Evolutionary conservation across 2,888 invertebrate genomes (phyloP), one percentile per base, ranked within the genome.

Genomic region (Orthosia gracilis): DNA sequence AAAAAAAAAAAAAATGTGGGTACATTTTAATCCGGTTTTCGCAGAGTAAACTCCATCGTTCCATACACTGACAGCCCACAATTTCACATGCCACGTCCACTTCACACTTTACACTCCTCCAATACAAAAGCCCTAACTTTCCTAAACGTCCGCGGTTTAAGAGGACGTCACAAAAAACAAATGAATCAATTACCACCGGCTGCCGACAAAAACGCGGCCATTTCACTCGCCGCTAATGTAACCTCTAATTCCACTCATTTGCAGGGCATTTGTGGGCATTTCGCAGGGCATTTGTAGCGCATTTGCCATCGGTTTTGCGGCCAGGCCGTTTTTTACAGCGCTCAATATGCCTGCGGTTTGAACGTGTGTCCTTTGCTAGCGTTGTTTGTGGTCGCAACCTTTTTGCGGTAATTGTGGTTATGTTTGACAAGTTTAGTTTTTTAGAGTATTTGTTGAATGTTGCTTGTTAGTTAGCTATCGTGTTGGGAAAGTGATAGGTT

Each of bases 241-340:
- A 73, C 78, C 80, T 85, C 84, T 88, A 88, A 88, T 88, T 88
- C 83, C 80, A 79, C 88, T 88, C 89, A 88, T 88, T 88, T 88
- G 84, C 59, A 61, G 58, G 58, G 31, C 31, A 23, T 79, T 57
- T 57, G 57, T 74, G 71, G 73, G 69, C 78, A 84, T 83, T 85
- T 80, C 69, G 70, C 76, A 77, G 74, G 80, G 84, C 89, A 87
- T 88, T 88, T 87, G 85, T 80, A 80, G 80, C 80, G 75, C 86
- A 88, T 88, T 88, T 83, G 78, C 80, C 76, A 81, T 77, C 80
- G 86, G 84, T 80, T 87, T 85, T 83, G 89, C 71, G 88, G 87
- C 80, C 76, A 69, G 75, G 17, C 21, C 66, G 76, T 80, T 86
- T 87, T 86, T 87, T 86, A 76, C 70, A 40, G 64, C 67, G 66